These are phyloP conservation scores for Anthopleura xanthogrammica DNA, from an alignment of 92 coral and sea anemone genomes.

Conservation along the genomic window DNA sequence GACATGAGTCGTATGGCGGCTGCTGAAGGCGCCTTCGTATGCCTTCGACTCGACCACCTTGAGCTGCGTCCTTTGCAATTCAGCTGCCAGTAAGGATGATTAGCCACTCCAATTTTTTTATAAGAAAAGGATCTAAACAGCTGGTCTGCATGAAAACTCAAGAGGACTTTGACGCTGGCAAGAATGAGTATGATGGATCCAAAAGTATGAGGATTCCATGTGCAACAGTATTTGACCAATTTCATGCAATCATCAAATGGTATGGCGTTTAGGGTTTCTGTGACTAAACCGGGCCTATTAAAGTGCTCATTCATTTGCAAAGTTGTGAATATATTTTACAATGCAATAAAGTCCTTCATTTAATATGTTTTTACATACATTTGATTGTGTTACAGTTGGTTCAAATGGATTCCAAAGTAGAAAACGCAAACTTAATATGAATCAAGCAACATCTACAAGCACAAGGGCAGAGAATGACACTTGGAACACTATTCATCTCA, in stretches of 20 bases:
- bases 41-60: no score
- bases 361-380: background rate
- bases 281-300: no score
- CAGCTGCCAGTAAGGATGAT: no score
- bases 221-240: background rate
- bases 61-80: no score
- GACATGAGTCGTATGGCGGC: no score
- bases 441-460: conserved; percentile 8
- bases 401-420: conserved; percentile 1
- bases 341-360: background rate
- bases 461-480: conserved; percentile 8
- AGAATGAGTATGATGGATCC: background rate
- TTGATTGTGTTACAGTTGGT: background rate
- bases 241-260: conserved; percentile 1
- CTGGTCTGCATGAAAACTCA: background rate
- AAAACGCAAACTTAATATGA: conserved; percentile 7
- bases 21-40: no score
- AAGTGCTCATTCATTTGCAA: background rate
- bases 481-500: conserved; percentile 52
- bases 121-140: background rate
- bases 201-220: background rate
- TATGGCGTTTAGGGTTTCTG: no score
- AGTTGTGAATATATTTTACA: background rate
- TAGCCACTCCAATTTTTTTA: no score
- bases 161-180: background rate